Percentiles rank a stretch among this genome's conserved stretches.
Conservation (phyloP, 2,888 invertebrate species). For the Yponomeuta cagnagella region DNA sequence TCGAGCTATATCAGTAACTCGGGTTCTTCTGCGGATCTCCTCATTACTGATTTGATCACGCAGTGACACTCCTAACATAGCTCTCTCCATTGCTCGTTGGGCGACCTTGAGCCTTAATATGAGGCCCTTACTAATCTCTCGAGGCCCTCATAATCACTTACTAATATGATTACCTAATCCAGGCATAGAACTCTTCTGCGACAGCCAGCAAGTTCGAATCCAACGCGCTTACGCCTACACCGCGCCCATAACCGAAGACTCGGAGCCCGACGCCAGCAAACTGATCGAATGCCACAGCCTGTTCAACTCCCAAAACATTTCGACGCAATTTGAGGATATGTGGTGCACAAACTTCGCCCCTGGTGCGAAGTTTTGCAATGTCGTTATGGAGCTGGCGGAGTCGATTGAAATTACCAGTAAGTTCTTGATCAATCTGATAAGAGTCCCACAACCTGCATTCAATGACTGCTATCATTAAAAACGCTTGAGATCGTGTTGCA, state of each 20-base stretch:
- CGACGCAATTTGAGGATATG: slow-evolving; percentile 80
- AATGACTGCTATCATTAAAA: not conserved
- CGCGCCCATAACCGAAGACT: slow-evolving; percentile 39
- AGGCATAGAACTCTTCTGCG: slow-evolving; percentile 68
- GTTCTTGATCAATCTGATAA: slow-evolving; percentile 20
- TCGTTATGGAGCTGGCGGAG: slow-evolving; percentile 54
- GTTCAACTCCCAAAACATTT: slow-evolving; percentile 81
- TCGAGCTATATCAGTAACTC: too few relatives aligned
- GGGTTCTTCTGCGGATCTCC: too few relatives aligned
- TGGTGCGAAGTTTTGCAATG: slow-evolving; percentile 50
- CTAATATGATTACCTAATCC: not conserved
- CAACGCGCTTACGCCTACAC: slow-evolving; percentile 56
- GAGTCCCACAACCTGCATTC: not conserved
- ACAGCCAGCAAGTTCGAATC: slow-evolving; percentile 42
- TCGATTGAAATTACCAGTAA: slow-evolving; percentile 57
- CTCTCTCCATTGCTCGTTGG: too few relatives aligned
- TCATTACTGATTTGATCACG: too few relatives aligned
- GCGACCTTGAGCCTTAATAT: too few relatives aligned
- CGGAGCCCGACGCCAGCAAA: slow-evolving; percentile 29
- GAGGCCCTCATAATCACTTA: too few relatives aligned
- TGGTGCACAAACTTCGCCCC: slow-evolving; percentile 71
- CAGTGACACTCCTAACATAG: too few relatives aligned
- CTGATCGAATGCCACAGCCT: slow-evolving; percentile 68
- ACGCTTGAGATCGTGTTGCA: too few relatives aligned
- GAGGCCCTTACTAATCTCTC: too few relatives aligned